Percentiles rank a stretch among this genome's conserved stretches.
phyloP scores from a whole-genome alignment of 2,113 vertebrate genomes.

The Thomomys bottae region DNA sequence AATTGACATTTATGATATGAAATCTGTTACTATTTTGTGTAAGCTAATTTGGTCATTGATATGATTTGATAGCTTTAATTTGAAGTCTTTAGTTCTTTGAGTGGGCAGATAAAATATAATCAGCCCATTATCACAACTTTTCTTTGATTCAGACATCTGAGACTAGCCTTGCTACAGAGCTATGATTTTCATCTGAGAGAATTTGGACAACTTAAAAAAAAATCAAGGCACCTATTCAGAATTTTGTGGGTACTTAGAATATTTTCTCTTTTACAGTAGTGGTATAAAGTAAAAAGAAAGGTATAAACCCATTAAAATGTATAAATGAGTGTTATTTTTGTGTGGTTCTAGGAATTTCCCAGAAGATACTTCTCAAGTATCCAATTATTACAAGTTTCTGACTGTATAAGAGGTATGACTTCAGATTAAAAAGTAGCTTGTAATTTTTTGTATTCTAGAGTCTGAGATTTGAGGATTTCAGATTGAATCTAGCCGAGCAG shows the following conservation, averaged over 20 bases:
- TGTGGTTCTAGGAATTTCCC: slow-evolving; percentile 56
- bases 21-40: slow-evolving; percentile 73
- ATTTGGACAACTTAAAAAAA: slow-evolving; percentile 26
- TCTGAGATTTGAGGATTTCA: no score
- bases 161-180: neutral
- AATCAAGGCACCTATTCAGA: slow-evolving; percentile 32
- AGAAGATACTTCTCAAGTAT: neutral
- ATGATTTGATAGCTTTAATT: slow-evolving; percentile 63
- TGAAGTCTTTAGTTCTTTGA: slow-evolving; percentile 36
- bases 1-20: slow-evolving; percentile 69
- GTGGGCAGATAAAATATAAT: slow-evolving; percentile 60
- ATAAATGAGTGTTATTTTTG: slow-evolving; percentile 1
- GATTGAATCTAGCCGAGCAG: no score
- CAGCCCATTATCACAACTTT: slow-evolving; percentile 46
- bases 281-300: slow-evolving; percentile 21
- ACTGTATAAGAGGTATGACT: neutral
- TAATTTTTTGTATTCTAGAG: no score
- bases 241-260: neutral
- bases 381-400: neutral
- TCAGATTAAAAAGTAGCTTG: neutral
- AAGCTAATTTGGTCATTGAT: slow-evolving; percentile 62
- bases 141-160: slow-evolving; percentile 34
- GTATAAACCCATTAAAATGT: neutral
- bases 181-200: slow-evolving; percentile 58
- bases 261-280: slow-evolving; percentile 31